Conservation (phyloP, 2,113 vertebrate genomes). For the Cottus gobio region DNA sequence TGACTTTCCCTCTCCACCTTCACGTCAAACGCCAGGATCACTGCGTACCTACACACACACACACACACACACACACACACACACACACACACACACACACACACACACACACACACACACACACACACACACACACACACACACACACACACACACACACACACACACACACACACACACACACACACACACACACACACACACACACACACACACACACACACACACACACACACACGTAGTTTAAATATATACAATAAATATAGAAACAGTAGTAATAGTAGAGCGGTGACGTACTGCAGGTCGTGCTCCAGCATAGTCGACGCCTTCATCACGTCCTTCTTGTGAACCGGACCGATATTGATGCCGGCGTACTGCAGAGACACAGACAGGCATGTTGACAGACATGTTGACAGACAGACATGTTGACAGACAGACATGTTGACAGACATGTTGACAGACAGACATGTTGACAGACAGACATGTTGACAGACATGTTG, state of each 20-base stretch:
- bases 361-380: conserved; percentile 97
- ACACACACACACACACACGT: background rate
- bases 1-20: conserved; percentile 96
- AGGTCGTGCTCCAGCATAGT: conserved; percentile 97
- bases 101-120: background rate
- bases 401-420: too few species aligned
- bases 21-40: conserved; percentile 97
- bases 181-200: background rate
- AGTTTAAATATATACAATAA: too few species aligned
- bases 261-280: too few species aligned
- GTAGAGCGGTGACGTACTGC: conserved; percentile 84
- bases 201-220: background rate
- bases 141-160: background rate
- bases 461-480: too few species aligned
- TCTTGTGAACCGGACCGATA: conserved; percentile 98
- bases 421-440: too few species aligned
- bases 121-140: background rate
- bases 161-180: background rate
- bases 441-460: too few species aligned
- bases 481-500: too few species aligned
- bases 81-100: background rate
- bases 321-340: conserved; percentile 97
- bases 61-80: too few species aligned
- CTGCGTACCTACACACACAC: conserved; percentile 86
- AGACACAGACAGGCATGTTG: too few species aligned